Percentiles rank a stretch among this genome's conserved stretches.
Evolutionary conservation across 1,140 invertebrate species (phyloP).

Genomic region (Calosoma granatense): DNA sequence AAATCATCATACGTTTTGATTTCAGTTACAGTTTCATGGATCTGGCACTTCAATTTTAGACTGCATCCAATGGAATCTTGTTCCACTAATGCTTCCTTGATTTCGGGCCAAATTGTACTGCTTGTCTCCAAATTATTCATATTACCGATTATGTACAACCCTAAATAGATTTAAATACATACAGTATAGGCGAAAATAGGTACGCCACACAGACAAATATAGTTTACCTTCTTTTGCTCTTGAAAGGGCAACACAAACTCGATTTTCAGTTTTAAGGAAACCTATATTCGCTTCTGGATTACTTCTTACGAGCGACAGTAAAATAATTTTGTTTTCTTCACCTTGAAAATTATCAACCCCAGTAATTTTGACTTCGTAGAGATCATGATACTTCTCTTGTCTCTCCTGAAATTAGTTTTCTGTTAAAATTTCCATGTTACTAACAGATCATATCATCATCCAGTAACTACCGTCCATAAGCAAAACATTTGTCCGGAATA

Average conservation of each 20-base stretch:
- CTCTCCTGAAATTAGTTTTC: conserved; percentile 27
- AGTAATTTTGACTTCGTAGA: conserved; percentile 44
- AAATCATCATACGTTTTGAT: conserved; percentile 33
- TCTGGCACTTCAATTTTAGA: conserved; percentile 39
- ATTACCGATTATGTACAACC: conserved; percentile 54
- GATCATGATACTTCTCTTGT: conserved; percentile 22
- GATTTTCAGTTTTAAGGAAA: conserved; percentile 63
- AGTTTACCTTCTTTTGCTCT: conserved; percentile 57
- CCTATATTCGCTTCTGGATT: conserved; percentile 59
- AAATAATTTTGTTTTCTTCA: conserved; percentile 74
- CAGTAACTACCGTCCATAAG: conserved; percentile 28
- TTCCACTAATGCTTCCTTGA: conserved; percentile 36
- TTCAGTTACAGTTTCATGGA: conserved; percentile 33
- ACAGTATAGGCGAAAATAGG: too few relatives aligned
- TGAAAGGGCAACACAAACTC: conserved; percentile 76
- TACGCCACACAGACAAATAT: not conserved
- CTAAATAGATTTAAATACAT: too few relatives aligned
- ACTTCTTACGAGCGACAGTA: conserved; percentile 73
- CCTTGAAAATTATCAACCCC: conserved; percentile 79
- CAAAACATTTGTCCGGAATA: conserved; percentile 54
- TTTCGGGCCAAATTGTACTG: conserved; percentile 42
- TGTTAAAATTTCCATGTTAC: not conserved
- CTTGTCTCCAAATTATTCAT: conserved; percentile 44
- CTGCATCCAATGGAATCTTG: conserved; percentile 35
- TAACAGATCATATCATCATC: not conserved